Conservation (phyloP, 2,888 invertebrate species). For the Therioaphis trifolii region DNA sequence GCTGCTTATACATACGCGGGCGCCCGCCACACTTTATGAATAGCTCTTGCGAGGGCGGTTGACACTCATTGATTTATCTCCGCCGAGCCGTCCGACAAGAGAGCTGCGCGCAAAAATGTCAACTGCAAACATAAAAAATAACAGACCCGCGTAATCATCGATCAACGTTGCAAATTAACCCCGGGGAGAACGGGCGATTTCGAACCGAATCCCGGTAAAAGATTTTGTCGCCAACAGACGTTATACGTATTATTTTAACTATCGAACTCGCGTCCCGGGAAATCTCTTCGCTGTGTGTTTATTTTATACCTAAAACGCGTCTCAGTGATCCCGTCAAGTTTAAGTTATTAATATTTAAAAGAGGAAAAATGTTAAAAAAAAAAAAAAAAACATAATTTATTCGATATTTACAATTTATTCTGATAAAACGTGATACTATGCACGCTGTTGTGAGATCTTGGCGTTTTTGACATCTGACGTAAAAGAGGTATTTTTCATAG, state of each 20-base stretch:
- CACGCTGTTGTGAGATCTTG: too few species aligned
- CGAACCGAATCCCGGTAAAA: neutral
- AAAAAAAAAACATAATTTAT: too few species aligned
- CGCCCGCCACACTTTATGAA: neutral
- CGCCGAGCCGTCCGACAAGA: neutral
- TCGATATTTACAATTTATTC: too few species aligned
- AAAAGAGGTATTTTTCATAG: too few species aligned
- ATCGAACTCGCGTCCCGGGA: neutral
- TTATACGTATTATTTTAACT: neutral
- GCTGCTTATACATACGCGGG: neutral
- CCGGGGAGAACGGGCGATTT: too few species aligned
- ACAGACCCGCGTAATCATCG: neutral
- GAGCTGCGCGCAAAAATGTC: neutral
- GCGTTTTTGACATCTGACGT: too few species aligned
- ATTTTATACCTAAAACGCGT: too few species aligned
- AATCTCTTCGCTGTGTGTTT: too few species aligned
- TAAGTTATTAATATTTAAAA: too few species aligned
- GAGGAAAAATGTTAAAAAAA: too few species aligned
- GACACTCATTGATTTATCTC: neutral
- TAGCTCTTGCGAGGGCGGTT: neutral
- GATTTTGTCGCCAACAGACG: neutral
- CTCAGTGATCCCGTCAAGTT: too few species aligned
- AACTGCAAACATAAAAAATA: neutral
- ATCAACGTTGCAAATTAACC: slow-evolving; percentile 1
- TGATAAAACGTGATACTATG: too few species aligned